Percentiles rank a stretch among this genome's conserved stretches.
Conservation (phyloP, 1,140 invertebrate species). For the Conopomorpha cramerella region DNA sequence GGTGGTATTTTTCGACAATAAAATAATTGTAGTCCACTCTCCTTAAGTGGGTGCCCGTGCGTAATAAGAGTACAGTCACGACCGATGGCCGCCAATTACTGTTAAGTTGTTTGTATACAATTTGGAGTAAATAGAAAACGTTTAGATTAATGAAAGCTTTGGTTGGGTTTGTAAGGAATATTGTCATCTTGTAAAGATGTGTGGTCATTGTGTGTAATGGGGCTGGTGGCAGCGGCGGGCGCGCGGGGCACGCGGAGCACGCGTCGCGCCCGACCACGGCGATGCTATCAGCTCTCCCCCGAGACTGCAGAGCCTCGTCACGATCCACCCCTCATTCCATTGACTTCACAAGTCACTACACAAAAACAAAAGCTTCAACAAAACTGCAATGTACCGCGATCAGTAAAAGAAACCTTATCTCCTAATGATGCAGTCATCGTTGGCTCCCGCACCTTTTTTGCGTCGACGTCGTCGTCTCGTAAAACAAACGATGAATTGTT, state of each 20-base stretch:
- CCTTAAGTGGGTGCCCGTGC: no score
- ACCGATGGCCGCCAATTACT: no score
- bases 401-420: slow-evolving; percentile 7
- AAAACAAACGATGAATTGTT: slow-evolving; percentile 40
- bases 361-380: no score
- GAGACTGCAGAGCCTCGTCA: no score
- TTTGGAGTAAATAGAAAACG: slow-evolving; percentile 35
- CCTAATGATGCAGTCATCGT: slow-evolving; percentile 27
- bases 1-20: no score
- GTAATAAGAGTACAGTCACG: no score
- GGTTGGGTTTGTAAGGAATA: slow-evolving; percentile 27
- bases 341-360: slow-evolving; percentile 13
- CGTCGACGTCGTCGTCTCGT: slow-evolving; percentile 15
- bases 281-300: no score
- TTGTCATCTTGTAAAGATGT: slow-evolving; percentile 34
- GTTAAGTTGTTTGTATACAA: slow-evolving; percentile 34
- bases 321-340: no score
- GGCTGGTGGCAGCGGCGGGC: slow-evolving; percentile 20
- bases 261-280: slow-evolving; percentile 35
- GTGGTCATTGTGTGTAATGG: slow-evolving; percentile 54
- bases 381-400: slow-evolving; percentile 19
- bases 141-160: slow-evolving; percentile 49
- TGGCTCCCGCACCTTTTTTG: slow-evolving; percentile 28
- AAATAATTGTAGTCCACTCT: no score
- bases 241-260: slow-evolving; percentile 40